Base-by-base conservation (phyloP, 64 coral and sea anemone species). In the Acropora tenuis region DNA sequence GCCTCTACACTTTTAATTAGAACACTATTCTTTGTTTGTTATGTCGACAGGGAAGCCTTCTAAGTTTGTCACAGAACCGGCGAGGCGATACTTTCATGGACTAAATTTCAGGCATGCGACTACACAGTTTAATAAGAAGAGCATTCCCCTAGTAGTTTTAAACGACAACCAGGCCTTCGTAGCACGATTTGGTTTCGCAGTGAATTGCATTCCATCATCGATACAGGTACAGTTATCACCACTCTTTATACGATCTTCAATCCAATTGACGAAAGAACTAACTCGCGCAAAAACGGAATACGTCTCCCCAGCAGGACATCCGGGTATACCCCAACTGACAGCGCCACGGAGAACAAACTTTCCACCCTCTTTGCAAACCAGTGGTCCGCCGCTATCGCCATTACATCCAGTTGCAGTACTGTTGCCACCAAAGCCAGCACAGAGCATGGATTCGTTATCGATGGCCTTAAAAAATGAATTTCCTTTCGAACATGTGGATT, bases 331-430 rank as follows among this genome's bases (percentile, higher is more conserved):
- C 93, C 93, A 94, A 67, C 93, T 94, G 8, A 90, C 88, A 13
- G 88, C 93, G 0, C 93, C 93, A 49, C 89, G 81, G 8, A 94
- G 19, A 19, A 94, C 75, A 90, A 55, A 83, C 76, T 47, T 87
- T 17, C 91, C 61, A 40, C 49, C 46, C n/a, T 94, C 77, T 30
- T 78, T 44, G 48, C 95, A 97, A 1, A 91, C 88, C 2, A 97
- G 85, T 3, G 95, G 95, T 4, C 95, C 95, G 40, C 95, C 95
- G 55, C 95, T 97, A 19, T 97, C 95, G 47, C 95, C 95, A 11
- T 97, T 97, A 44, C 95, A 97, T 1, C 95, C 95, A 46, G 82
- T 94, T 2, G 87, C 57, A 47, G 47, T 63, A 17, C 49, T 87
- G 49, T 78, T 68, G n/a, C 73, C 83, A 69, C 75, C 93, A 40